These are phyloP conservation scores for Ornithorhynchus anatinus DNA, from an alignment of 2,113 vertebrate genomes.

Conservation along the genomic window DNA sequence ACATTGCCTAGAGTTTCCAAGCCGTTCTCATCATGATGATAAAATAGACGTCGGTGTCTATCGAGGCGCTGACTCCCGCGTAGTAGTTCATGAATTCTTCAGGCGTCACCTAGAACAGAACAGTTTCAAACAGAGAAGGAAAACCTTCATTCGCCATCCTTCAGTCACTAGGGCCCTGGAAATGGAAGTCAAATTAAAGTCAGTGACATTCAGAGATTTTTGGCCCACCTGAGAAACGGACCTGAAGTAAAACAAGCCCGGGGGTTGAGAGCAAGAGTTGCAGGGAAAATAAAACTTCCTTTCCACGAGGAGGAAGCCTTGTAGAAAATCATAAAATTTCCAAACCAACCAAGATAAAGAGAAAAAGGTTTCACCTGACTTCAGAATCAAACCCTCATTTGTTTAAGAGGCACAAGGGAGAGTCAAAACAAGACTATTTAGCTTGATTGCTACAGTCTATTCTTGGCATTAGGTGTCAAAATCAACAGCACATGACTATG, in stretches of 20 bases:
- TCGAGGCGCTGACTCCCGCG: slow-evolving; percentile 90
- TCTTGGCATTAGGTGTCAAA: neutral
- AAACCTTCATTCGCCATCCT: neutral
- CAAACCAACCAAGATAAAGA: neutral
- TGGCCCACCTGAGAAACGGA: neutral
- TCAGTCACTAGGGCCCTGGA: neutral
- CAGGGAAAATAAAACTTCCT: neutral
- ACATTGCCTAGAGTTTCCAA: slow-evolving; percentile 83
- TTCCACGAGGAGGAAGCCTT: neutral
- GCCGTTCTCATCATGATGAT: slow-evolving; percentile 93
- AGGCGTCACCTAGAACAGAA: slow-evolving; percentile 81
- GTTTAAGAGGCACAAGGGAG: neutral
- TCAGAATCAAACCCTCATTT: neutral
- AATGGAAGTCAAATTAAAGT: neutral
- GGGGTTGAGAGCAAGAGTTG: neutral
- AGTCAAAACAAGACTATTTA: neutral
- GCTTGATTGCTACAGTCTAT: neutral
- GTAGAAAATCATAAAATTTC: neutral
- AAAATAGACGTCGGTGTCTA: slow-evolving; percentile 92
- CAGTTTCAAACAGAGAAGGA: slow-evolving; percentile 43
- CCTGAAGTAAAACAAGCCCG: neutral
- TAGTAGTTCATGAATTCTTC: slow-evolving; percentile 97
- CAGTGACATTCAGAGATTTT: neutral
- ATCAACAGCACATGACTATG: neutral
- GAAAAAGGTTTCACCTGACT: neutral